These are phyloP conservation scores for Mycteria americana DNA, from an alignment of 2,797 vertebrate genomes.

Conservation along the genomic window DNA sequence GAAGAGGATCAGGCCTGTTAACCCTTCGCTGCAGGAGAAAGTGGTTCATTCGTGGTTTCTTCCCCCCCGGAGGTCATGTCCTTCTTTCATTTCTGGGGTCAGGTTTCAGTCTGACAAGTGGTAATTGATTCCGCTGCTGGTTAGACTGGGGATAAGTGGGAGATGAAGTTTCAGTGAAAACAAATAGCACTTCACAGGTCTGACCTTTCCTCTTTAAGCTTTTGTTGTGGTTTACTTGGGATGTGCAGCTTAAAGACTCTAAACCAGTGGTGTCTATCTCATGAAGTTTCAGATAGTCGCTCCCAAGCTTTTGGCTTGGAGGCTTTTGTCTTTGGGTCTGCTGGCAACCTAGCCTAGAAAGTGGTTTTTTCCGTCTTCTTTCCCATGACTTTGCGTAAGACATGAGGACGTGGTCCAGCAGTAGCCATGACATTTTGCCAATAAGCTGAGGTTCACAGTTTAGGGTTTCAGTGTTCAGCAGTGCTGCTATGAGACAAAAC, in stretches of 20 bases:
- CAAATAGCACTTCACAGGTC: conserved; percentile 89
- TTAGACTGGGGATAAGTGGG: conserved; percentile 92
- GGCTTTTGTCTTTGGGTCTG: neutral
- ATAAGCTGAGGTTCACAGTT: neutral
- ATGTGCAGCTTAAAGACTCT: conserved; percentile 61
- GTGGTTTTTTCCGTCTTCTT: neutral
- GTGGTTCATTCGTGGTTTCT: conserved; percentile 50
- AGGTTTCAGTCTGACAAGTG: conserved; percentile 95
- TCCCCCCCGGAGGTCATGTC: conserved; percentile 82
- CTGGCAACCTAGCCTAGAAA: neutral
- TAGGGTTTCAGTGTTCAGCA: neutral
- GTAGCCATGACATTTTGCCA: neutral
- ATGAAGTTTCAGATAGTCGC: neutral
- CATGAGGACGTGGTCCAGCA: neutral
- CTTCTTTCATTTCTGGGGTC: conserved; percentile 87
- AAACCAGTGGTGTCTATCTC: conserved; percentile 51
- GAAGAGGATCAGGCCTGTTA: conserved; percentile 40
- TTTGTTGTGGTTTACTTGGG: conserved; percentile 78
- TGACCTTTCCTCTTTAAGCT: conserved; percentile 81
- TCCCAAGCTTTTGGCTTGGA: neutral
- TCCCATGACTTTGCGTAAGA: neutral
- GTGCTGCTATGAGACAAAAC: neutral
- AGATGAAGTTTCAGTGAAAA: conserved; percentile 98
- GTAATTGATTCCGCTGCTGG: conserved; percentile 96
- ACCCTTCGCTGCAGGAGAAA: conserved; percentile 52